A percentile compares a stretch with the other conserved stretches of the same genome.
Conservation (phyloP, 2,888 invertebrate genomes). For the Halictus ligatus region DNA sequence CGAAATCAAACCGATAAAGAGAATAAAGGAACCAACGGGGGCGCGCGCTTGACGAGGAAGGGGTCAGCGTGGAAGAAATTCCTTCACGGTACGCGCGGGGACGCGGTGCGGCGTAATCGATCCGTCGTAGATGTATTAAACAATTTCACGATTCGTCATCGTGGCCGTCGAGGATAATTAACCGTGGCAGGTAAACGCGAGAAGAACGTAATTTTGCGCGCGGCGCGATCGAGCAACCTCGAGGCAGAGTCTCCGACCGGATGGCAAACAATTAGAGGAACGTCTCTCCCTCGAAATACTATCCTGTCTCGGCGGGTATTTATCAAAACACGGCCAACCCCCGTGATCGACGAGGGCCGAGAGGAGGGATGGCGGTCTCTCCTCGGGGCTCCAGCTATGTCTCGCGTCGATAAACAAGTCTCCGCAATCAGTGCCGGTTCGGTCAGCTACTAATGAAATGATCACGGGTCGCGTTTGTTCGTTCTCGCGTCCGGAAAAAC, state of each 20-base stretch:
- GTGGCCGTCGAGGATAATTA: slow-evolving; percentile 50
- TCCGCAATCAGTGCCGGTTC: slow-evolving; percentile 33
- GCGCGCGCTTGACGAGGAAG: background rate
- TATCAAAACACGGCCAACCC: slow-evolving; percentile 45
- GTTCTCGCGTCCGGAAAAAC: slow-evolving; percentile 35
- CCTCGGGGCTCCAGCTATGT: slow-evolving; percentile 9
- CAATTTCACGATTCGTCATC: slow-evolving; percentile 64
- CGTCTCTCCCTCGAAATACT: slow-evolving; percentile 41
- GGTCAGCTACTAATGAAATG: slow-evolving; percentile 63
- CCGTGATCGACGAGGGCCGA: background rate
- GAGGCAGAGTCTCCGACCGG: background rate
- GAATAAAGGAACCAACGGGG: background rate
- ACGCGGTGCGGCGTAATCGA: slow-evolving; percentile 51
- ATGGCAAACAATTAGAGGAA: slow-evolving; percentile 52
- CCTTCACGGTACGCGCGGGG: slow-evolving; percentile 36
- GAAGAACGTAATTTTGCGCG: slow-evolving; percentile 58
- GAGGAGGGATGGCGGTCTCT: background rate
- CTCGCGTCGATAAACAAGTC: slow-evolving; percentile 61
- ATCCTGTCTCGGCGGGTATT: slow-evolving; percentile 40
- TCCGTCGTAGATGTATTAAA: slow-evolving; percentile 56
- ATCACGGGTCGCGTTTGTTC: slow-evolving; percentile 34
- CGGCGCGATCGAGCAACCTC: slow-evolving; percentile 34
- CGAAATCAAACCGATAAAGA: background rate
- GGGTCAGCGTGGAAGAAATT: slow-evolving; percentile 5
- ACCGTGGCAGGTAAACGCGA: slow-evolving; percentile 52